Evolutionary conservation across 2,797 vertebrate species (phyloP).

Genomic region (Acrossocheilus wenchowensis): DNA sequence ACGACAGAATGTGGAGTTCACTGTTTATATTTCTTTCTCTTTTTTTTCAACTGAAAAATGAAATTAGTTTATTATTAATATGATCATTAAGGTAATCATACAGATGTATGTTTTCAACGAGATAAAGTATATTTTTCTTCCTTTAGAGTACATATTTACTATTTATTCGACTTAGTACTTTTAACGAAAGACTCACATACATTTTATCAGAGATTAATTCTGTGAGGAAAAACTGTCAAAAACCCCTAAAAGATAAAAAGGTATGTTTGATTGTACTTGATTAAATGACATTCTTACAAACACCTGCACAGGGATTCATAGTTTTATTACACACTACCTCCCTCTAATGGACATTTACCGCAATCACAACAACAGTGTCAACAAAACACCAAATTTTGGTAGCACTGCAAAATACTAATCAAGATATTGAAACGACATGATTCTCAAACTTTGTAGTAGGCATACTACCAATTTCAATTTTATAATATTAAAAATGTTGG

Average conservation of each 20-base stretch:
- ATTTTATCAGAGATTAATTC: background rate
- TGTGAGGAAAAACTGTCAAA: background rate
- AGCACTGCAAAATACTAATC: background rate
- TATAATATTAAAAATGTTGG: too few species aligned
- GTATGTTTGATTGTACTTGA: background rate
- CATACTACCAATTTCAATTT: background rate
- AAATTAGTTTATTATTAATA: background rate
- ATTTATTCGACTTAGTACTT: background rate
- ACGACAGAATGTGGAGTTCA: conserved; percentile 1
- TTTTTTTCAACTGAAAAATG: background rate
- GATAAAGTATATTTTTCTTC: background rate
- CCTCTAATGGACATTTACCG: conserved; percentile 15
- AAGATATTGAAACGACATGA: too few species aligned
- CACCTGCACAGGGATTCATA: background rate
- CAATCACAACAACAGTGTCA: background rate
- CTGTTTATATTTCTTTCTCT: background rate
- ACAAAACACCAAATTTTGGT: background rate
- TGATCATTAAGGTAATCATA: background rate
- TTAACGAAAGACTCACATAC: background rate
- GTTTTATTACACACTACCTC: background rate
- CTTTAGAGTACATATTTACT: background rate
- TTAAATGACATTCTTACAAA: background rate
- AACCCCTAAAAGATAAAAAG: background rate
- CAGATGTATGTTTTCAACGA: background rate
- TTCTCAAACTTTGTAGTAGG: background rate